A percentile compares a stretch with the other conserved stretches of the same genome.
Evolutionary conservation across 2,888 invertebrate genomes (phyloP).

Genomic region (Leptarthrus brevirostris): DNA sequence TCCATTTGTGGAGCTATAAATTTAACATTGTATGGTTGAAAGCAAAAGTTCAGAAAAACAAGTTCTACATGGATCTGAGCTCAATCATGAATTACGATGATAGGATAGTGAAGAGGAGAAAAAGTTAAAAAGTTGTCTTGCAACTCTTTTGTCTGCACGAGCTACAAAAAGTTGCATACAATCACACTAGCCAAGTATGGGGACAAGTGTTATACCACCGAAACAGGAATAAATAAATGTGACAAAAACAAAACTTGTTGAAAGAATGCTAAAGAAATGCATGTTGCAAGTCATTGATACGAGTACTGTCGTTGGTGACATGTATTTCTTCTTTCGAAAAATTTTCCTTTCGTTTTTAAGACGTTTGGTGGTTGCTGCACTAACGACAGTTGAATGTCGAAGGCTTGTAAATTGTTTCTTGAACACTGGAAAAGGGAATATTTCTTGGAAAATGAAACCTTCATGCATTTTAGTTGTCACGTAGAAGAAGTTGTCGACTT

Average conservation of each 20-base stretch:
- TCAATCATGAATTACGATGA: slow-evolving; percentile 17
- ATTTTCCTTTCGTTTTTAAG: too few relatives aligned
- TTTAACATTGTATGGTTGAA: slow-evolving; percentile 13
- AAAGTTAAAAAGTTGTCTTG: slow-evolving; percentile 3
- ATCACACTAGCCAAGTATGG: too few relatives aligned
- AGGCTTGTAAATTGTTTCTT: too few relatives aligned
- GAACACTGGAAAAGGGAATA: too few relatives aligned
- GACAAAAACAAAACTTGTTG: neutral
- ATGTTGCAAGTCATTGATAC: slow-evolving; percentile 13
- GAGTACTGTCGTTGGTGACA: slow-evolving; percentile 18
- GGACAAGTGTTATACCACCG: neutral
- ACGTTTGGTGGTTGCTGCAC: too few relatives aligned
- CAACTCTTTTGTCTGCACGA: neutral
- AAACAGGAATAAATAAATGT: slow-evolving; percentile 16
- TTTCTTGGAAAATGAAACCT: too few relatives aligned
- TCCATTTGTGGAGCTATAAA: neutral
- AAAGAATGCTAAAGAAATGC: neutral
- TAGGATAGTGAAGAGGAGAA: slow-evolving; percentile 28
- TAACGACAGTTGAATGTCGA: too few relatives aligned
- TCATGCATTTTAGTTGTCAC: too few relatives aligned
- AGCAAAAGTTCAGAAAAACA: slow-evolving; percentile 43
- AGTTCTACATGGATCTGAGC: slow-evolving; percentile 2
- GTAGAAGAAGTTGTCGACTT: too few relatives aligned
- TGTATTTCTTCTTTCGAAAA: neutral
- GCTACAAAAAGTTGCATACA: too few relatives aligned